phyloP scores from a whole-genome alignment of 1,140 invertebrate genomes.

The Aricia agestis region DNA sequence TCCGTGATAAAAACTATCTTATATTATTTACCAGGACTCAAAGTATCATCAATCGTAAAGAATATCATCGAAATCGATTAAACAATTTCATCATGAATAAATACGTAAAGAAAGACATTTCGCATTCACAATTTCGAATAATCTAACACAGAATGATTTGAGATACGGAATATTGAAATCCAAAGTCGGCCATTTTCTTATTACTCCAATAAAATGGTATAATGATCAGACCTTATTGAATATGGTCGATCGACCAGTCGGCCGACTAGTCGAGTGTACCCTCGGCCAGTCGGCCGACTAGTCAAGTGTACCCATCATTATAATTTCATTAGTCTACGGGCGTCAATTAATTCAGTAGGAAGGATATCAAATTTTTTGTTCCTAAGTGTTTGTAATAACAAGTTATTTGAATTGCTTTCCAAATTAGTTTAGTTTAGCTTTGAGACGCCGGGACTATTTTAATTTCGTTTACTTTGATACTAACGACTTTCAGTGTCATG shows the following conservation, averaged over 20 bases:
- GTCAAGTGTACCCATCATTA: not conserved
- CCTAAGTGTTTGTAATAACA: not conserved
- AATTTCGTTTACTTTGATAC: not conserved
- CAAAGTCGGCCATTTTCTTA: too few relatives aligned
- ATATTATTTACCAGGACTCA: too few relatives aligned
- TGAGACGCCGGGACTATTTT: not conserved
- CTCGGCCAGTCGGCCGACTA: not conserved
- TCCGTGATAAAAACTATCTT: too few relatives aligned
- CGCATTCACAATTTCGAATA: too few relatives aligned
- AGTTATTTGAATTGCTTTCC: not conserved
- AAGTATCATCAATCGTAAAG: too few relatives aligned
- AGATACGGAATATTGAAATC: too few relatives aligned
- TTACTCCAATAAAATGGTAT: not conserved
- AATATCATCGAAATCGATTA: too few relatives aligned
- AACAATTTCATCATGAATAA: too few relatives aligned
- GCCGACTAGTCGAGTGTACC: not conserved
- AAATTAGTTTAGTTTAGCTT: constrained; percentile 3
- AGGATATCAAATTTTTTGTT: not conserved
- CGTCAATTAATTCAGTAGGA: constrained; percentile 3
- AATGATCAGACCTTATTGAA: not conserved
- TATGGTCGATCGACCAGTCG: not conserved
- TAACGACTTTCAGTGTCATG: not conserved
- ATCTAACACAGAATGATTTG: too few relatives aligned
- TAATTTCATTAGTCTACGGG: not conserved
- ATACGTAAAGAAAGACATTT: too few relatives aligned